These are phyloP conservation scores for Blomia tropicalis DNA, from an alignment of 2,888 invertebrate genomes.

Conservation along the genomic window DNA sequence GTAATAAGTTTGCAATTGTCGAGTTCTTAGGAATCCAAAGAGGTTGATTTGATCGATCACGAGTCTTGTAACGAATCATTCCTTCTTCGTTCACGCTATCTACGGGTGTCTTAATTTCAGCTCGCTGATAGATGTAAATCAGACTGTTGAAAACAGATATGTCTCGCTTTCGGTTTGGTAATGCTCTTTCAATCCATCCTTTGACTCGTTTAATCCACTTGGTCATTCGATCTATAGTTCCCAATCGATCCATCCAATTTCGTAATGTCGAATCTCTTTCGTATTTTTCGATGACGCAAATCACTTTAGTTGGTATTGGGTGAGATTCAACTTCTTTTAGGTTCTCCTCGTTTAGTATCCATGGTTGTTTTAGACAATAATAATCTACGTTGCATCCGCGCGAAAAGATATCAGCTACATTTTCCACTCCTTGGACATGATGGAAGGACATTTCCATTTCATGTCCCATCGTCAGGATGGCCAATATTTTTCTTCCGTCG, in stretches of 20 bases:
- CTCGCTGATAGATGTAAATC: neutral
- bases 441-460: no score
- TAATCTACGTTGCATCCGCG: no score
- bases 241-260: neutral
- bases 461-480: no score
- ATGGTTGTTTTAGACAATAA: no score
- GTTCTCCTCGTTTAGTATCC: no score
- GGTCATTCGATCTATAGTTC: neutral
- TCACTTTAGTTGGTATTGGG: no score
- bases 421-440: no score
- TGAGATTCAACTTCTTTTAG: no score
- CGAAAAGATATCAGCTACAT: no score
- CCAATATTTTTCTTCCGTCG: no score
- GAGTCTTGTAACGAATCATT: neutral
- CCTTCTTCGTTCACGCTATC: neutral
- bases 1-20: neutral
- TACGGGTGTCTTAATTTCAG: neutral
- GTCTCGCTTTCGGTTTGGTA: neutral
- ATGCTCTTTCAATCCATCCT: neutral
- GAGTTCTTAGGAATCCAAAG: neutral
- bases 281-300: no score
- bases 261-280: no score
- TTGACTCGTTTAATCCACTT: neutral
- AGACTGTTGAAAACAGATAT: neutral
- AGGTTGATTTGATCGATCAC: neutral